Conservation (phyloP, 2,113 vertebrate species). For the Grallaria varia region DNA sequence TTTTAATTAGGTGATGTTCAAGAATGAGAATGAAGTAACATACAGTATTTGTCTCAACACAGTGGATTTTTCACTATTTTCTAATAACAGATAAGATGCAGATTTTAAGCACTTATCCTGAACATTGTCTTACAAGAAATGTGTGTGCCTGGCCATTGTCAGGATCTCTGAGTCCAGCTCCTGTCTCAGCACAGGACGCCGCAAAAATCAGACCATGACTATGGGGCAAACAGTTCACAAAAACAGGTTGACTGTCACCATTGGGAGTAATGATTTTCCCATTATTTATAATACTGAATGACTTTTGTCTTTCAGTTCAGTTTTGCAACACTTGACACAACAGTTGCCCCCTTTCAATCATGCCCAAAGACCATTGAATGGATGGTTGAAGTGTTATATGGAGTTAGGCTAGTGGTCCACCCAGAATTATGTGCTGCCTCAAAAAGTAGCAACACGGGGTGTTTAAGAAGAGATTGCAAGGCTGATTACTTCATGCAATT, state of each 20-base stretch:
- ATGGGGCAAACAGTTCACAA: not conserved
- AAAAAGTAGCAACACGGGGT: not conserved
- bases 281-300: not conserved
- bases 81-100: not conserved
- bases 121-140: not conserved
- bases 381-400: not conserved
- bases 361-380: not conserved
- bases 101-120: not conserved
- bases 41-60: not conserved
- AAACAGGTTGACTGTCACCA: not conserved
- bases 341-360: not conserved
- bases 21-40: not conserved
- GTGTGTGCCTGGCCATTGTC: not conserved
- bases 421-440: not conserved
- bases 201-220: not conserved
- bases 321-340: not conserved
- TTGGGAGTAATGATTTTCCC: not conserved
- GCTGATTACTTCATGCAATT: not conserved
- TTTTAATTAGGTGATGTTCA: not conserved
- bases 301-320: not conserved
- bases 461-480: not conserved
- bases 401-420: not conserved
- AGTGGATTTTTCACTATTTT: not conserved
- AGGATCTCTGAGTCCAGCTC: rapidly evolving
- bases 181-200: not conserved